Evolutionary conservation across 2,888 invertebrate species (phyloP).

Genomic region (Nomada fucata): DNA sequence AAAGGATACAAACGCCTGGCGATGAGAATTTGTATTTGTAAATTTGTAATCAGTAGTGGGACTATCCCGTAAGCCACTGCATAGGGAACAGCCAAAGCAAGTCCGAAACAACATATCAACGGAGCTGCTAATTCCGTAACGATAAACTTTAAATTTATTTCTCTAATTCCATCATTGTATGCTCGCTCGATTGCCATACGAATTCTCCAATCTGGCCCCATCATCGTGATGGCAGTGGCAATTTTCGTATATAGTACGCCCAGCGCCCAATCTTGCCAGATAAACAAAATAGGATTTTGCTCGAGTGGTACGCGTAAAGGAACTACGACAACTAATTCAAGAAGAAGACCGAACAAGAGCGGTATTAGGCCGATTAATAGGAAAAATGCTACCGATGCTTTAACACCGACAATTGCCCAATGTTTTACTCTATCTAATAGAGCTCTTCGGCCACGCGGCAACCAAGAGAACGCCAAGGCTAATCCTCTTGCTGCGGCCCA

Average conservation of each 20-base stretch:
- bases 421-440: conserved; percentile 89
- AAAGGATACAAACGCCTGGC: conserved; percentile 95
- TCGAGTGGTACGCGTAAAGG: conserved; percentile 96
- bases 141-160: conserved; percentile 95
- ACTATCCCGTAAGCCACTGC: conserved; percentile 92
- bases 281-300: conserved; percentile 94
- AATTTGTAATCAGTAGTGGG: conserved; percentile 88
- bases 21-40: conserved; percentile 90
- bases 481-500: conserved; percentile 95
- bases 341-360: conserved; percentile 94
- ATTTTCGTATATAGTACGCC: conserved; percentile 99
- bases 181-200: conserved; percentile 96
- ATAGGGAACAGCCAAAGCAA: conserved; percentile 97
- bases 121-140: conserved; percentile 95
- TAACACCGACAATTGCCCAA: conserved; percentile 90
- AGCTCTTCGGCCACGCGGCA: conserved; percentile 94
- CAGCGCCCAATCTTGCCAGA: conserved; percentile 99
- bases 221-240: conserved; percentile 97
- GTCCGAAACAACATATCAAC: conserved; percentile 94
- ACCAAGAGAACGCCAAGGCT: conserved; percentile 93
- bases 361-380: conserved; percentile 96
- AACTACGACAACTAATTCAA: conserved; percentile 96
- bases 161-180: conserved; percentile 96
- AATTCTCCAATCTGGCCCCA: conserved; percentile 98
- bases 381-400: conserved; percentile 90